These are phyloP conservation scores for Thermophis baileyi DNA, from an alignment of 2,113 vertebrate genomes.

Conservation along the genomic window DNA sequence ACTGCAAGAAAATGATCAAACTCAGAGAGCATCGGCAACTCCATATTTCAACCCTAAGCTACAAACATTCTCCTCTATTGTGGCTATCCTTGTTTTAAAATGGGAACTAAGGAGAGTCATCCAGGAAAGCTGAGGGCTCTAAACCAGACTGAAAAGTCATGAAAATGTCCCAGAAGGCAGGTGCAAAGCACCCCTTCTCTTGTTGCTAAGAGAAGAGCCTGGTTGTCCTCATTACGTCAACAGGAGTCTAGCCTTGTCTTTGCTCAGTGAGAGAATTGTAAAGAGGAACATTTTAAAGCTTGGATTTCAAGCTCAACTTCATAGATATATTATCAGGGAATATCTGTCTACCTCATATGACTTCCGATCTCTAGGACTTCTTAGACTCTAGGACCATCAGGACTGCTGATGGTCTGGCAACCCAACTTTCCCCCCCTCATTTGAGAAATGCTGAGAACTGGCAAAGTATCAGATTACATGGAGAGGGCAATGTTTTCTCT, in stretches of 20 bases:
- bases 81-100: neutral
- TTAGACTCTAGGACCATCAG: no score
- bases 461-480: neutral
- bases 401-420: neutral
- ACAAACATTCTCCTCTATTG: neutral
- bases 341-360: neutral
- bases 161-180: neutral
- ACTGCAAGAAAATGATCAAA: neutral
- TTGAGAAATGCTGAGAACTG: neutral
- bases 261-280: neutral
- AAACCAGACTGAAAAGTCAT: neutral
- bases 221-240: neutral
- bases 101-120: neutral
- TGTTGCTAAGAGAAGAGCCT: neutral
- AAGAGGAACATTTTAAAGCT: neutral
- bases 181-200: neutral
- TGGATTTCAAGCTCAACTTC: neutral
- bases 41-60: neutral
- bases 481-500: neutral
- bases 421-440: rapidly evolving
- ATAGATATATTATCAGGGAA: neutral
- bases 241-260: neutral
- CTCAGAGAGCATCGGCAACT: neutral
- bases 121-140: neutral
- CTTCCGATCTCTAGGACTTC: neutral